Conservation (phyloP, 1,140 invertebrate species). For the Drosophila rufa region DNA sequence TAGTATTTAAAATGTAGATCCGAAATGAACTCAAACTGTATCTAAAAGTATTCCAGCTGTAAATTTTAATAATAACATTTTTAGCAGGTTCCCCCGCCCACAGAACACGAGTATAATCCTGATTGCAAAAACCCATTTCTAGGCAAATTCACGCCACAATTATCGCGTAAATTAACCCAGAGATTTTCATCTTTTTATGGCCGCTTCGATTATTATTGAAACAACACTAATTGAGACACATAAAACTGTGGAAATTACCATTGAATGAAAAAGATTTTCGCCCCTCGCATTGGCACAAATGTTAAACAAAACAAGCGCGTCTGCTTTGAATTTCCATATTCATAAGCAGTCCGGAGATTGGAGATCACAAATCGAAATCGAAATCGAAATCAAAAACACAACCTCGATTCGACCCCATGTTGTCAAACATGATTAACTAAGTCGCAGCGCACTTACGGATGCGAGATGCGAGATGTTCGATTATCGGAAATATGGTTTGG, state of each 20-base stretch:
- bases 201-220: slow-evolving; percentile 41
- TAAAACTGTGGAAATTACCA: slow-evolving; percentile 47
- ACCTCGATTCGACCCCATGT: slow-evolving; percentile 50
- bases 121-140: slow-evolving; percentile 6
- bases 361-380: slow-evolving; percentile 47
- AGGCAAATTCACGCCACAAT: slow-evolving; percentile 8
- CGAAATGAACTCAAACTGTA: background rate
- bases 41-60: background rate
- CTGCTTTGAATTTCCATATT: slow-evolving; percentile 39
- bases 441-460: slow-evolving; percentile 22
- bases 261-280: slow-evolving; percentile 38
- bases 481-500: slow-evolving; percentile 58
- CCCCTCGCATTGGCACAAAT: slow-evolving; percentile 30
- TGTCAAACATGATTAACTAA: slow-evolving; percentile 64
- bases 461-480: slow-evolving; percentile 28
- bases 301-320: slow-evolving; percentile 51
- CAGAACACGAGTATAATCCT: too few relatives aligned
- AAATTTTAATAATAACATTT: background rate
- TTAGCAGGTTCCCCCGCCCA: background rate
- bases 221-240: slow-evolving; percentile 66
- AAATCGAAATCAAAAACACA: slow-evolving; percentile 25
- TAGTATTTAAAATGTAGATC: background rate
- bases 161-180: slow-evolving; percentile 37
- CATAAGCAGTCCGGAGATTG: slow-evolving; percentile 10
- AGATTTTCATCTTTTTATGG: slow-evolving; percentile 66